Conservation (phyloP, 2,888 invertebrate species). For the Sesia apiformis region DNA sequence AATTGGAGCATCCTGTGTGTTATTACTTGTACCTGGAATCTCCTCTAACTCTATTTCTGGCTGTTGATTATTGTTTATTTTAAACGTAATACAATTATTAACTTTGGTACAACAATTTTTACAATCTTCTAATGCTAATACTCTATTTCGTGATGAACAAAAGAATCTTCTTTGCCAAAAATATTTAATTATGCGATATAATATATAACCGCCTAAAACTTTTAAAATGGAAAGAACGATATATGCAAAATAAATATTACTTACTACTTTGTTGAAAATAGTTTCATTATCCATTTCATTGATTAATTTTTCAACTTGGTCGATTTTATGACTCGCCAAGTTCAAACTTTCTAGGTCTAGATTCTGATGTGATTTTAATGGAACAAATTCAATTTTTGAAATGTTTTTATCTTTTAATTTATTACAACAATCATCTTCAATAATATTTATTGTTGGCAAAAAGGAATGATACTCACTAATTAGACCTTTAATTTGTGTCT, state of each 20-base stretch:
- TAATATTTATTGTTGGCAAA: conserved; percentile 3
- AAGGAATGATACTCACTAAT: conserved; percentile 4
- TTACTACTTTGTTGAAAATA: not conserved
- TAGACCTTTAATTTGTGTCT: conserved; percentile 2
- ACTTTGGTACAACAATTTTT: not conserved
- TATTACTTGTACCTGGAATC: not conserved
- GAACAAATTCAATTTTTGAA: conserved; percentile 7
- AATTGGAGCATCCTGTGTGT: not conserved
- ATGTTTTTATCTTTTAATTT: conserved; percentile 5
- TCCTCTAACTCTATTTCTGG: not conserved
- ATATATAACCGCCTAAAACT: too few relatives aligned
- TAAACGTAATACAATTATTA: not conserved
- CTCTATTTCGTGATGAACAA: not conserved
- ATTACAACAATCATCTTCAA: conserved; percentile 10
- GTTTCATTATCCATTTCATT: not conserved
- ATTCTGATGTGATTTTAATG: conserved; percentile 4
- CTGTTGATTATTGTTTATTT: not conserved
- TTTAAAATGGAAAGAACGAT: too few relatives aligned
- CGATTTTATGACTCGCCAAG: conserved; percentile 9
- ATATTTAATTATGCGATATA: too few relatives aligned
- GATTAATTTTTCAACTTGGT: not conserved
- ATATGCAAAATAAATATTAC: not conserved
- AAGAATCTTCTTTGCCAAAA: too few relatives aligned
- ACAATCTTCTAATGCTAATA: not conserved
- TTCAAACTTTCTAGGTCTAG: conserved; percentile 5